Evolutionary conservation across 2,797 vertebrate genomes (phyloP).

Genomic region (Acanthornis magna): DNA sequence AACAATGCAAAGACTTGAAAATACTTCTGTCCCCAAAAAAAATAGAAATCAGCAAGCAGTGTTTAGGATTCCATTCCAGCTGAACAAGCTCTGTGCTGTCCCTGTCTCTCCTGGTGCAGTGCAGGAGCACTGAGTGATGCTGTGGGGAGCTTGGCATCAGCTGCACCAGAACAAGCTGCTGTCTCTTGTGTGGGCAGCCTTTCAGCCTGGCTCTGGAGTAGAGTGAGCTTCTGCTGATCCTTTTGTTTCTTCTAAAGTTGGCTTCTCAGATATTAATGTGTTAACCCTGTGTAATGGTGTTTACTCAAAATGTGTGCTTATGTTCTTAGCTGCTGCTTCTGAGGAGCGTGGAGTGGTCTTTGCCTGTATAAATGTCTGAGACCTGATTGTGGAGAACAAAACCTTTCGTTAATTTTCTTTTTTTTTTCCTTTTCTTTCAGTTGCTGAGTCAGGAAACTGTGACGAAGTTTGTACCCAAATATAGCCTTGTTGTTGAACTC

Average conservation of each 20-base stretch:
- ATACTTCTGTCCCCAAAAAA: not conserved
- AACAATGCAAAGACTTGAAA: not conserved
- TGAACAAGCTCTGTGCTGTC: not conserved
- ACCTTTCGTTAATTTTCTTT: not conserved
- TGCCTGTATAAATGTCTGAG: not conserved
- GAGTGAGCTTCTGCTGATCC: not conserved
- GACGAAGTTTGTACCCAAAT: slow-evolving; percentile 87
- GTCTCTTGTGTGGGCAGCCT: not conserved
- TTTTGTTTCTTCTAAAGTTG: not conserved
- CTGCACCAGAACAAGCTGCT: not conserved
- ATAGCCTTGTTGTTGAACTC: slow-evolving; percentile 90
- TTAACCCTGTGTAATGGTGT: not conserved
- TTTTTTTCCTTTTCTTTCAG: slow-evolving; percentile 64
- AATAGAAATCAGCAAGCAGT: not conserved
- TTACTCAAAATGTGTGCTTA: not conserved
- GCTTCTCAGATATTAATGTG: not conserved
- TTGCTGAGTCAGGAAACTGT: slow-evolving; percentile 88
- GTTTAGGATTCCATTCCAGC: not conserved
- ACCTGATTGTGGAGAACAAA: not conserved
- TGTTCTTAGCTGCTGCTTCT: not conserved
- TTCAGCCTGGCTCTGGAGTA: not conserved
- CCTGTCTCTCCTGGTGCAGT: not conserved
- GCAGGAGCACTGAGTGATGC: not conserved
- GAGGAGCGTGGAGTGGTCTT: not conserved
- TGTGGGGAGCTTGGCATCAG: not conserved